These are phyloP conservation scores for Aphis craccivora DNA, from an alignment of 1,140 invertebrate species.

Conservation along the genomic window DNA sequence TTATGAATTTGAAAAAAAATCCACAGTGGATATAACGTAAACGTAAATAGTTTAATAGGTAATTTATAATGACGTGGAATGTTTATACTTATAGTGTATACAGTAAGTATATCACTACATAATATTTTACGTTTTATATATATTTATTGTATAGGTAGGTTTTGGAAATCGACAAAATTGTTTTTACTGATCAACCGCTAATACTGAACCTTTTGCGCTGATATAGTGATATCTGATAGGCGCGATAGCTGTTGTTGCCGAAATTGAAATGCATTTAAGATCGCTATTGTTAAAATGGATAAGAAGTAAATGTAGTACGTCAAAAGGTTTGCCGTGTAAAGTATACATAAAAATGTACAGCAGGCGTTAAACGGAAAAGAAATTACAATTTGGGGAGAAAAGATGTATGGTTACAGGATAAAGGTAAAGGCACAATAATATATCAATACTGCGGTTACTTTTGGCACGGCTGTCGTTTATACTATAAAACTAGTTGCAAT, in stretches of 20 bases:
- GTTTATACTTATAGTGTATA: neutral
- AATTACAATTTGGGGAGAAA: neutral
- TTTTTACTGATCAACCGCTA: neutral
- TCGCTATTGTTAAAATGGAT: neutral
- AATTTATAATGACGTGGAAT: neutral
- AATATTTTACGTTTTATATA: neutral
- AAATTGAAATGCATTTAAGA: neutral
- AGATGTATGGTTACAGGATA: neutral
- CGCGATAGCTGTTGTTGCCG: neutral
- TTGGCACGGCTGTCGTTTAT: neutral
- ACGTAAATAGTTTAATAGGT: neutral
- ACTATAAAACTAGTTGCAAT: neutral
- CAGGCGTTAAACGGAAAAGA: neutral
- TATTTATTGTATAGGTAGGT: neutral
- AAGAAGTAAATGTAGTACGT: neutral
- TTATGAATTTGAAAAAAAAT: neutral
- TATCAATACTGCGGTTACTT: neutral
- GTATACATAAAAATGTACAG: constrained; percentile 7
- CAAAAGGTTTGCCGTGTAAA: neutral
- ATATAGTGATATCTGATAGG: constrained; percentile 1
- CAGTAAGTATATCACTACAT: neutral
- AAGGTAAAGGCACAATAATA: constrained; percentile 19
- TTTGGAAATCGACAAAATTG: neutral
- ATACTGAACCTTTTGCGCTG: neutral
- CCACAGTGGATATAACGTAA: neutral